Evolutionary conservation across 35 echinoderm and acorn worm genomes (phyloP).

Genomic region (Nesometra sesokonis): DNA sequence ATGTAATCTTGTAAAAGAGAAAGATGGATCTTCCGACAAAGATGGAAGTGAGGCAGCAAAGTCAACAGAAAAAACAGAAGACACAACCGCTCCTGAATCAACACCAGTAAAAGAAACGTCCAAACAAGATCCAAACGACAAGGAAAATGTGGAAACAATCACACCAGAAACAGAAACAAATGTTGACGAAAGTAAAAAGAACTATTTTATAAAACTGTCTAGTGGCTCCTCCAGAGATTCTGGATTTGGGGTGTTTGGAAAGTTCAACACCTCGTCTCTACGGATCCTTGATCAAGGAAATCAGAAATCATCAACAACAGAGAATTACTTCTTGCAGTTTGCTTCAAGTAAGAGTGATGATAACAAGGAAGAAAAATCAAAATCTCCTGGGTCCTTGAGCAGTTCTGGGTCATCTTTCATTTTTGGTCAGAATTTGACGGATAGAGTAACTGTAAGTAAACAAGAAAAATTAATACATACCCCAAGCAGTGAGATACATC

Average conservation of each 20-base stretch:
- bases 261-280: neutral
- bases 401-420: conserved; percentile 53
- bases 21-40: neutral
- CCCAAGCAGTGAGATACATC: no score
- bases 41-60: neutral
- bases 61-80: neutral
- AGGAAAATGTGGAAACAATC: neutral
- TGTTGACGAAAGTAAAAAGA: neutral
- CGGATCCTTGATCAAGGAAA: neutral
- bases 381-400: neutral
- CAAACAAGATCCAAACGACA: neutral
- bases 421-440: conserved; percentile 94
- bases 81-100: neutral
- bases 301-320: neutral
- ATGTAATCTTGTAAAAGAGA: neutral
- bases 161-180: neutral
- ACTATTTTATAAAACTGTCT: neutral
- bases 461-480: no score
- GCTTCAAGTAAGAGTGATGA: neutral
- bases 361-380: neutral
- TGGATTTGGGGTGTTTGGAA: neutral
- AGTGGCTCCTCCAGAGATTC: neutral
- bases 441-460: conserved; percentile 71
- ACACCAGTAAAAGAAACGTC: neutral
- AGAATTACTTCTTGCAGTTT: neutral